Conservation (phyloP, 2,888 invertebrate species). For the Vesta saturnalis region DNA sequence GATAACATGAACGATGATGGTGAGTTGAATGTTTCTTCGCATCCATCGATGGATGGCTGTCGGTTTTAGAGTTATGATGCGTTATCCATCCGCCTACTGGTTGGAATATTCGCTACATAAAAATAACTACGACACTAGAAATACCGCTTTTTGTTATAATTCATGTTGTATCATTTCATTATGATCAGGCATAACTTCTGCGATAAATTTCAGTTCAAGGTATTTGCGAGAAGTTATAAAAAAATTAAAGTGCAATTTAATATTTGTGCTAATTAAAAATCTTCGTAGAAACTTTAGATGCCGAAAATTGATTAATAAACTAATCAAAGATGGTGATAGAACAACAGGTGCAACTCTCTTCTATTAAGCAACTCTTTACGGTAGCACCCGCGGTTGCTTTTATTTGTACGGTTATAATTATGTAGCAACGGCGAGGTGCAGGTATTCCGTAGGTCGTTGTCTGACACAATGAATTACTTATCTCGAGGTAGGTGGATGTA, state of each 20-base stretch:
- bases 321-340: conserved; percentile 21
- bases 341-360: conserved; percentile 25
- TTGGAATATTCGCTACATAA: conserved; percentile 54
- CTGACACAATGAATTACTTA: conserved; percentile 34
- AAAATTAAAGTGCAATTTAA: not conserved
- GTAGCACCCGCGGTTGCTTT: conserved; percentile 27
- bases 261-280: conserved; percentile 5
- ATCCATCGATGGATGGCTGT: conserved; percentile 36
- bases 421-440: conserved; percentile 25
- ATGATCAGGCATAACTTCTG: conserved; percentile 47
- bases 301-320: conserved; percentile 11
- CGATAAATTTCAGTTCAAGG: conserved; percentile 7
- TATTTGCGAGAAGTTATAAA: too few species aligned
- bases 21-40: conserved; percentile 33
- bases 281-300: not conserved
- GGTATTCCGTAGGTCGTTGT: conserved; percentile 32
- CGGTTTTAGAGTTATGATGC: conserved; percentile 52
- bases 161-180: conserved; percentile 54
- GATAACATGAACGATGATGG: conserved; percentile 42
- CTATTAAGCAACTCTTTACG: conserved; percentile 16
- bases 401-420: conserved; percentile 24
- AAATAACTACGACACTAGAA: conserved; percentile 52
- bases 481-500: conserved; percentile 9
- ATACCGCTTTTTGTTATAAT: conserved; percentile 54
- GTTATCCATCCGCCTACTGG: conserved; percentile 51